A percentile compares a stretch with the other conserved stretches of the same genome.
These are phyloP conservation scores for Aphrophora alni DNA, from an alignment of 2,888 invertebrate genomes.

Conservation along the genomic window DNA sequence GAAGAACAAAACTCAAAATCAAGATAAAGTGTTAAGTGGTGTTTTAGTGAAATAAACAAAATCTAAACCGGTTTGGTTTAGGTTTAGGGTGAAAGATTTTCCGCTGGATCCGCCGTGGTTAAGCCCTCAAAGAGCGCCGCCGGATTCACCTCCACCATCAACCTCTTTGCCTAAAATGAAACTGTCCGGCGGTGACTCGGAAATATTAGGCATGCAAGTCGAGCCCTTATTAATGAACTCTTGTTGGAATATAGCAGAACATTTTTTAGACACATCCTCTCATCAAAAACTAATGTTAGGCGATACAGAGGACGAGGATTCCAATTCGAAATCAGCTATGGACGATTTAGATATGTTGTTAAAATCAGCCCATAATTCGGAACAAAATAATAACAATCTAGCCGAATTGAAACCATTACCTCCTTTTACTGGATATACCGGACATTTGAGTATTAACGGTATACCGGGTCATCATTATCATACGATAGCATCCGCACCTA, in stretches of 20 bases:
- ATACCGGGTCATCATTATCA: conserved; percentile 89
- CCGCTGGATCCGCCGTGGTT: conserved; percentile 49
- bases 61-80: background rate
- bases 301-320: conserved; percentile 49
- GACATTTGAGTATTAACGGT: conserved; percentile 85
- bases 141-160: conserved; percentile 57
- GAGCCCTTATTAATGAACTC: conserved; percentile 75
- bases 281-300: conserved; percentile 58
- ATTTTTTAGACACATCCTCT: conserved; percentile 61
- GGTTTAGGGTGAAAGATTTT: background rate
- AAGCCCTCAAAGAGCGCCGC: conserved; percentile 47
- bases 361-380: conserved; percentile 53
- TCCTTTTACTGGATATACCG: conserved; percentile 86
- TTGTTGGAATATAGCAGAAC: conserved; percentile 68
- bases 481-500: conserved; percentile 69
- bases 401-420: conserved; percentile 87
- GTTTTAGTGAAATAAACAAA: background rate
- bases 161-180: conserved; percentile 56
- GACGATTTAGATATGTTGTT: conserved; percentile 50
- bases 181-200: conserved; percentile 53
- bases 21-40: background rate
- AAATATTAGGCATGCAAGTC: conserved; percentile 57
- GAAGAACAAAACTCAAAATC: background rate
- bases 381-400: conserved; percentile 67
- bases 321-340: conserved; percentile 46